Evolutionary conservation across 2,888 invertebrate species (phyloP).

Genomic region (Malthinus seriepunctatus): DNA sequence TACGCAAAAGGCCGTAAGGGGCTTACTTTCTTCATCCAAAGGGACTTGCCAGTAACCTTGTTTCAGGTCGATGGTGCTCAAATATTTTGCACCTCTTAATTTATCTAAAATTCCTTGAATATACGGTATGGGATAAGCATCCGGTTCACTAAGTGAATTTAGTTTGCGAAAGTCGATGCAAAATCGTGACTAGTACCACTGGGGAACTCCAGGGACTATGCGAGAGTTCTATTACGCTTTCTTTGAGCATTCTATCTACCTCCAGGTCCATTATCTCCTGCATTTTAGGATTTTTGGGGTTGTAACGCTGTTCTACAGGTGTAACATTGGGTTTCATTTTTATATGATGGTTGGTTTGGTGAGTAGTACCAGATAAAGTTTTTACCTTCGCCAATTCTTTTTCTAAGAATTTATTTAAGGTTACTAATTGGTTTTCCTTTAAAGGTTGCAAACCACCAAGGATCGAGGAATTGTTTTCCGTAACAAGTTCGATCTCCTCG

Average conservation of each 20-base stretch:
- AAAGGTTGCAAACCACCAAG: too few species aligned
- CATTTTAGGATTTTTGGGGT: background rate
- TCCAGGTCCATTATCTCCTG: background rate
- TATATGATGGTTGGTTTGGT: background rate
- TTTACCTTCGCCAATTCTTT: background rate
- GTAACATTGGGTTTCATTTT: background rate
- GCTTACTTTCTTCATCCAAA: constrained; percentile 20
- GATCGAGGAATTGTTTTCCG: too few species aligned
- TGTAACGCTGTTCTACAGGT: constrained; percentile 2
- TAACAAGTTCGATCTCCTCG: too few species aligned
- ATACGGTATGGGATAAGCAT: constrained; percentile 34
- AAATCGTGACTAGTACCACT: constrained; percentile 22
- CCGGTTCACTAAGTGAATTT: constrained; percentile 30
- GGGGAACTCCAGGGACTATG: constrained; percentile 17
- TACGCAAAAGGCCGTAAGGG: constrained; percentile 36
- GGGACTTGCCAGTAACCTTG: constrained; percentile 40
- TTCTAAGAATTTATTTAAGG: too few species aligned
- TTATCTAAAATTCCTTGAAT: constrained; percentile 12
- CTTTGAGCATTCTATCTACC: constrained; percentile 14
- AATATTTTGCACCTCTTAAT: constrained; percentile 27
- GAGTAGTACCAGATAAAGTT: background rate
- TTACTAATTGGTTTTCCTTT: too few species aligned
- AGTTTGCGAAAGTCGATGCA: constrained; percentile 37
- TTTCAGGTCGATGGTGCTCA: constrained; percentile 33
- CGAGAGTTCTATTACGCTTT: constrained; percentile 7